Evolutionary conservation across 2,797 vertebrate genomes (phyloP).

Genomic region (Melanitta fusca): DNA sequence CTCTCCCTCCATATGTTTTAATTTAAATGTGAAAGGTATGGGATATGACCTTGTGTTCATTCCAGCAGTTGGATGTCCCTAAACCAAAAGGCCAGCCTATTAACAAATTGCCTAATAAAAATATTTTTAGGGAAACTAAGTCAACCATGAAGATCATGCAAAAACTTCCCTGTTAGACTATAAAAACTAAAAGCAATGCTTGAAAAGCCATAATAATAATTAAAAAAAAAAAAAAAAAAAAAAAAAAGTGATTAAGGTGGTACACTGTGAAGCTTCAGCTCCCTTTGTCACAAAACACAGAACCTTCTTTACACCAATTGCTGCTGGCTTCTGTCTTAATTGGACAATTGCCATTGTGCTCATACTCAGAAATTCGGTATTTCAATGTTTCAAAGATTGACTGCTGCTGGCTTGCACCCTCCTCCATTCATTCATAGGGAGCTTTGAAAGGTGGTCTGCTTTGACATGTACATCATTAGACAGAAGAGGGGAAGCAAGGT

Average conservation of each 20-base stretch:
- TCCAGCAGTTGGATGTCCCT: conserved; percentile 1
- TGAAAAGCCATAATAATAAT: not conserved
- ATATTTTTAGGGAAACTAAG: conserved; percentile 2
- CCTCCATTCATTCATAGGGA: conserved; percentile 57
- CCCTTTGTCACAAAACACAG: conserved; percentile 16
- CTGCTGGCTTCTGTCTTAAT: conserved; percentile 53
- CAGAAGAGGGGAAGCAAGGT: conserved; percentile 55
- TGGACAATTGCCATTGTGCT: conserved; percentile 61
- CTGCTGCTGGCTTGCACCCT: conserved; percentile 50
- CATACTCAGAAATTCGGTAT: not conserved
- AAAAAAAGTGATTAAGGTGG: not conserved
- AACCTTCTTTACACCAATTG: conserved; percentile 9
- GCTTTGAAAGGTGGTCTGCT: conserved; percentile 72
- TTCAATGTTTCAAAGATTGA: conserved; percentile 64
- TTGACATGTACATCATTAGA: conserved; percentile 70
- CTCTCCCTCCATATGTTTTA: conserved; percentile 10
- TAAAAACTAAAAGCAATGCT: not conserved
- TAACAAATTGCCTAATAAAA: conserved; percentile 35
- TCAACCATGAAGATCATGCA: not conserved
- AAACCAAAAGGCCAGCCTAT: not conserved
- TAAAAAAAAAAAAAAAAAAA: not conserved
- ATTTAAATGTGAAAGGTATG: conserved; percentile 23
- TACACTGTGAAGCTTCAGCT: not conserved
- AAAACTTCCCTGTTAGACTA: not conserved
- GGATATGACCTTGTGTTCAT: not conserved